Base-by-base conservation (phyloP, 2,888 invertebrate genomes). In the Tridacna crocea region DNA sequence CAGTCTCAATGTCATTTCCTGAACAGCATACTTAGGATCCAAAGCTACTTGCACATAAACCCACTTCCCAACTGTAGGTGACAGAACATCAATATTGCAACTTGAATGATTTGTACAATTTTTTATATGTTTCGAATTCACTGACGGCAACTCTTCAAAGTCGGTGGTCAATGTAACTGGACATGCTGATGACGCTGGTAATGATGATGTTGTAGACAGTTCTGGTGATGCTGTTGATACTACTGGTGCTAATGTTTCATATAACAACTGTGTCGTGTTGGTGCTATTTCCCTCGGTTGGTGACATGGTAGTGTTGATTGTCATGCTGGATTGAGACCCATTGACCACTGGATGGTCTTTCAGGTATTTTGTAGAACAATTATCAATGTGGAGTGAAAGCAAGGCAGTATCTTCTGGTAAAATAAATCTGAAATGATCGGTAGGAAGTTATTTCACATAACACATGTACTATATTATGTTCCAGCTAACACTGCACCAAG, bases 131-230 rank as follows among this genome's bases (percentile, higher is more conserved):
- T 60, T 61, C 15, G 81, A 55, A 65, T 63, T 46, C 3, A 24
- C 13, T 0, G 72, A 68, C 3, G 84, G 84, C 27, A 88, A 70
- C n/a, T 76, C 78, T 65, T 79, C 84, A 11, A 84, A 74, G 3
- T 85, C 81, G 0, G 86, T 48, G 15, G 65, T 74, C 51, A 88
- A 66, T 11, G 63, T 75, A 8, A 90, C 72, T 11, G 89, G 88
- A 83, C 91, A 91, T 1, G 73, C 58, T n/a, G 75, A 60, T 11
- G 68, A 26, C 12, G 51, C 46, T 58, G 48, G 72, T 55, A 66
- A 73, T 72, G 26, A 74, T 75, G 65, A 72, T 80, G 58, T 8
- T 47, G 70, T 47, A 19, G 70, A 22, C n/a, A 17, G 24, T 66
- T 27, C 27, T 27, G 8, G 13, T 46, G 66, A 66, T 26, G 13